Conservation (phyloP, 2,797 vertebrate genomes). For the Hyperoplus immaculatus region DNA sequence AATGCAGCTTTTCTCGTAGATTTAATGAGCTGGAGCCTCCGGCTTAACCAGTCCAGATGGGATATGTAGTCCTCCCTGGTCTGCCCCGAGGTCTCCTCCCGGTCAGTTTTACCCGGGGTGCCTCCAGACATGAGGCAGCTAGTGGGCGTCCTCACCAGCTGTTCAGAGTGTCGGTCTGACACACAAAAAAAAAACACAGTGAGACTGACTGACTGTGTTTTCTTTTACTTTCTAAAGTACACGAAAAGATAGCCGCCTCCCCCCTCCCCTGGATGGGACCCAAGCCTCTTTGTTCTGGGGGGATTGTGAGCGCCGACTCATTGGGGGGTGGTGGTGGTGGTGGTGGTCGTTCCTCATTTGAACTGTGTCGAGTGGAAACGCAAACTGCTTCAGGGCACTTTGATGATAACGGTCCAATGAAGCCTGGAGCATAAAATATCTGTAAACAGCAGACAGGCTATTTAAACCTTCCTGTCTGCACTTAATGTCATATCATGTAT, state of each 20-base stretch:
- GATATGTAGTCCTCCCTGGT: conserved; percentile 13
- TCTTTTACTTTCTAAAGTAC: conserved; percentile 30
- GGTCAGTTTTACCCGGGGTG: conserved; percentile 28
- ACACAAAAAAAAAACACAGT: conserved; percentile 16
- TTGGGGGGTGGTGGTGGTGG: not conserved
- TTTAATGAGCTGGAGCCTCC: conserved; percentile 38
- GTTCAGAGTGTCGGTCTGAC: conserved; percentile 30
- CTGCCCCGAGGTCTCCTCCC: conserved; percentile 26
- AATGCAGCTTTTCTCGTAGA: conserved; percentile 26
- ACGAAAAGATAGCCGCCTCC: not conserved
- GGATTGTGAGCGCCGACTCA: conserved; percentile 1
- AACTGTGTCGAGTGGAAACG: conserved; percentile 16
- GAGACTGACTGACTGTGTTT: conserved; percentile 13
- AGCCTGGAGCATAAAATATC: conserved; percentile 3
- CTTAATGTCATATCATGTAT: not conserved
- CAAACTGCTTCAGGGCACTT: conserved; percentile 2
- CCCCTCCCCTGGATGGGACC: conserved; percentile 29
- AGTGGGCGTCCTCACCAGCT: conserved; percentile 55
- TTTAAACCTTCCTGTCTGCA: not conserved
- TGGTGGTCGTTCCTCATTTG: conserved; percentile 1
- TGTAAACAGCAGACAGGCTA: not conserved
- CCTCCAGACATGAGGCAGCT: conserved; percentile 35
- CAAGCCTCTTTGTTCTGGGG: conserved; percentile 19
- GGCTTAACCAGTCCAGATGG: conserved; percentile 44
- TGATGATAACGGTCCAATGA: not conserved